These are phyloP conservation scores for Drosophila macrothrix DNA, from an alignment of 2,888 invertebrate genomes.

Conservation along the genomic window DNA sequence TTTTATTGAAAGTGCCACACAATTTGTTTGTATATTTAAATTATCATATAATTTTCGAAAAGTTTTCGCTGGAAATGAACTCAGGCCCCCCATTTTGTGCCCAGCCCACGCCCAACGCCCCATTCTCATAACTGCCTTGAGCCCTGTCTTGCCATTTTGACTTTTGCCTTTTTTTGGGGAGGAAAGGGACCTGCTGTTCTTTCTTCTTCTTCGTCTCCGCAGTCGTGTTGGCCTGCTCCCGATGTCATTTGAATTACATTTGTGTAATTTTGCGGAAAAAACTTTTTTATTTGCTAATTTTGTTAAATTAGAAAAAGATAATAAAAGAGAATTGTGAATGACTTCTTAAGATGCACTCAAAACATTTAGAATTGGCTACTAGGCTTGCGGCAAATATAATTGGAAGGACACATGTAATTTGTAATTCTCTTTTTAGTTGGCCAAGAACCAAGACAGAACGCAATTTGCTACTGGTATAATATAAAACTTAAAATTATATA, in stretches of 20 bases:
- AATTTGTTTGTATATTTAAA: conserved; percentile 81
- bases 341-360: conserved; percentile 55
- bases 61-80: conserved; percentile 68
- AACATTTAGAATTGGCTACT: conserved; percentile 36
- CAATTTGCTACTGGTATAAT: not conserved
- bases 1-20: conserved; percentile 81
- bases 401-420: conserved; percentile 74
- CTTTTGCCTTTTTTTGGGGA: conserved; percentile 23
- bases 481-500: not conserved
- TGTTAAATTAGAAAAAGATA: conserved; percentile 72
- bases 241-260: conserved; percentile 76
- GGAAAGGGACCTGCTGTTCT: conserved; percentile 5
- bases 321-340: conserved; percentile 75
- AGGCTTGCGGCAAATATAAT: conserved; percentile 59
- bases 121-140: conserved; percentile 41
- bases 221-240: conserved; percentile 21
- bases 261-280: conserved; percentile 81
- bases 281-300: conserved; percentile 80
- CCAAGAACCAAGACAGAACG: conserved; percentile 4
- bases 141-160: conserved; percentile 38
- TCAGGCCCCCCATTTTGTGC: conserved; percentile 26
- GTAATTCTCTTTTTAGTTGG: conserved; percentile 58
- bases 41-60: conserved; percentile 78
- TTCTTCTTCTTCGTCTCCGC: not conserved
- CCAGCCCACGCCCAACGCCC: too few relatives aligned